phyloP scores from a whole-genome alignment of 2,797 vertebrate species.

The Enteromius radiatus region DNA sequence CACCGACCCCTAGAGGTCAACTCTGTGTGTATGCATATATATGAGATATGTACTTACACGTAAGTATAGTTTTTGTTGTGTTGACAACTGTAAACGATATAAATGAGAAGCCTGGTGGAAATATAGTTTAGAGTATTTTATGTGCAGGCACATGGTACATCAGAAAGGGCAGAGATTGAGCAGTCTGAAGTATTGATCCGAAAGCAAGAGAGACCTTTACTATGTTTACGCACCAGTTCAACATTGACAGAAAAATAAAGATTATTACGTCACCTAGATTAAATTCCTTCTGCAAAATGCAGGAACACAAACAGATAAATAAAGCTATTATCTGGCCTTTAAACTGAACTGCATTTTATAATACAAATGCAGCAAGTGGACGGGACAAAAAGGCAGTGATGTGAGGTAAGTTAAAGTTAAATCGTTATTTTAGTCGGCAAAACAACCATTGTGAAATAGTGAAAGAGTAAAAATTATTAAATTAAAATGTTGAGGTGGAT shows the following conservation, averaged over 20 bases:
- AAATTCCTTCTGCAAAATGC: not conserved
- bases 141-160: slow-evolving; percentile 34
- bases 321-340: not conserved
- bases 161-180: not conserved
- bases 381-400: not conserved
- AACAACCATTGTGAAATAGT: not conserved
- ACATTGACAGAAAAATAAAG: slow-evolving; percentile 26
- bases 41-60: slow-evolving; percentile 3
- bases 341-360: not conserved
- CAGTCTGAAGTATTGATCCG: not conserved
- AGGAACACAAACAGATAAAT: slow-evolving; percentile 24
- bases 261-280: not conserved
- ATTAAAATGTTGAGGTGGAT: not conserved
- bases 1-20: not conserved
- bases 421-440: not conserved
- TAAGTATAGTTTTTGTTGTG: slow-evolving; percentile 11
- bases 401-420: not conserved
- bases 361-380: not conserved
- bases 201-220: slow-evolving; percentile 20
- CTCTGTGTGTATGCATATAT: slow-evolving; percentile 7
- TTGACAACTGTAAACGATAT: slow-evolving; percentile 23
- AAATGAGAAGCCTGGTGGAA: slow-evolving; percentile 18
- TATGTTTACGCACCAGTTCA: slow-evolving; percentile 2
- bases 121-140: slow-evolving; percentile 3
- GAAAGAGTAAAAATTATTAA: not conserved